Evolutionary conservation across 1,140 invertebrate genomes (phyloP).

Genomic region (Hermatobates lingyangjiaoensis): DNA sequence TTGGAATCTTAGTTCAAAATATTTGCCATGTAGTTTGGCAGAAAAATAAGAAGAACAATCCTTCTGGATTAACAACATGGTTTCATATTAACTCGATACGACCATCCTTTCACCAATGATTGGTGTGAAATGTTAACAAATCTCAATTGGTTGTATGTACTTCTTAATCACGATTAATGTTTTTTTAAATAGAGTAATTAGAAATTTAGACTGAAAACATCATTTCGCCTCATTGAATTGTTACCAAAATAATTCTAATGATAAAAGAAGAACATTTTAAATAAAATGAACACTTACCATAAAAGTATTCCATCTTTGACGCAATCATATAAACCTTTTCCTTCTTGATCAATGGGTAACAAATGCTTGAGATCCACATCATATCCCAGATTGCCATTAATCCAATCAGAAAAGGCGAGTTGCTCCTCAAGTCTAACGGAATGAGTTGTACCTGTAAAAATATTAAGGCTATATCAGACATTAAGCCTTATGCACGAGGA

Average conservation of each 20-base stretch:
- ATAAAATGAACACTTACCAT: conserved; percentile 42
- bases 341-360: conserved; percentile 77
- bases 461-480: no score
- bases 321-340: conserved; percentile 77
- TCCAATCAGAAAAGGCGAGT: conserved; percentile 96
- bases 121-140: no score
- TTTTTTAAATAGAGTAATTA: no score
- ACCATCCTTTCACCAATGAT: no score
- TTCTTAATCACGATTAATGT: no score
- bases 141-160: no score
- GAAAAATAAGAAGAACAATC: no score
- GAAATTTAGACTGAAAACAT: background rate
- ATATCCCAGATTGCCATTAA: conserved; percentile 77
- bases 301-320: conserved; percentile 91
- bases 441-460: conserved; percentile 54
- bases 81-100: no score
- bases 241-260: background rate
- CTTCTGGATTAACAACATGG: no score
- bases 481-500: no score
- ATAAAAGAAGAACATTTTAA: background rate
- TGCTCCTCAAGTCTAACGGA: conserved; percentile 89
- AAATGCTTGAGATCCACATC: conserved; percentile 80
- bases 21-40: no score
- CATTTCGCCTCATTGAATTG: background rate
- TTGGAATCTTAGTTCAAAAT: no score